Base-by-base conservation (phyloP, 2,888 invertebrate species). In the Pseudococcus longispinus region DNA sequence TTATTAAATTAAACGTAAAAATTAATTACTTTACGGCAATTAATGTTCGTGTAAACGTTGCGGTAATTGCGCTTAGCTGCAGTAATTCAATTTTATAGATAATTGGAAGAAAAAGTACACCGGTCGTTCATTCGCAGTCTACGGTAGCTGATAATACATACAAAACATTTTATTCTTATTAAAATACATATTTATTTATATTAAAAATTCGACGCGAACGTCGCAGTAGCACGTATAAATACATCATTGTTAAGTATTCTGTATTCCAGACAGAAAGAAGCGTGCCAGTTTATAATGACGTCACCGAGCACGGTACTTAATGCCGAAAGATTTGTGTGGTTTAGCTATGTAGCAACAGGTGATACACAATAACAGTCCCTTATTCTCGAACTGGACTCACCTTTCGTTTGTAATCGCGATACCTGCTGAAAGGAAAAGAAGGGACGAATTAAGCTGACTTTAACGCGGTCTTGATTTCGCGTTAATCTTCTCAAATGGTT, bases 281-380 rank as follows among this genome's bases (percentile, higher is more conserved):
- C 83, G 83, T 83, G 83, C 83, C 83, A 83, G 83, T 83, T 51
- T 29, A 83, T 83, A 83, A 51, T 83, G 83, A 83, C 83, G 83
- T 83, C 83, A 83, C n/a, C 13, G 13, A 83, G 29, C 51, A 42
- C 46, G 46, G 42, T 29, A 29, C 44, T 46, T 44, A 83, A 44
- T 51, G 51, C 44, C 18, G 51, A 44, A 51, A 83, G 46, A 51
- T 26, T 51, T 44, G 51, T 51, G 83, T 51, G 29, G 44, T 44
- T 51, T 83, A 51, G 51, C 51, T 51, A 51, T n/a, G n/a, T 83
- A 51, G 44, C 83, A 83, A 83, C 83, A 83, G 83, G 83, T 83
- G 83, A 42, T 42, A 51, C 29, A 44, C 51, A 51, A 83, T 46
- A 83, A 83, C 51, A 83, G 29, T 51, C 83, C 83, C 83, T 83